Evolutionary conservation across 2,797 vertebrate genomes (phyloP).

Genomic region (Peromyscus melanophrys): DNA sequence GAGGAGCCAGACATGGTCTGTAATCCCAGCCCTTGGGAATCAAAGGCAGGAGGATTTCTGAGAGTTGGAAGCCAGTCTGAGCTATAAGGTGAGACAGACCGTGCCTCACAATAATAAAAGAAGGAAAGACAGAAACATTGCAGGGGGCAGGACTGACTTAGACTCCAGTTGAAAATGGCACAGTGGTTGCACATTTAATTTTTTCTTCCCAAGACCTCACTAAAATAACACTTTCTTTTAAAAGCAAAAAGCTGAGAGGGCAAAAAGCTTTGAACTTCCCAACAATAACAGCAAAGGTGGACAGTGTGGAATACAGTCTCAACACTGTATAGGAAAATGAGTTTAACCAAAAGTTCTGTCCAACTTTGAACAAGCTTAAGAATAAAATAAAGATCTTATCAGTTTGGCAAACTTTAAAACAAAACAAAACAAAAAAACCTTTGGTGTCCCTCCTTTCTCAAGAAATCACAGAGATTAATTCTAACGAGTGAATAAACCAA

Average conservation of each 20-base stretch:
- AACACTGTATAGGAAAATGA: neutral
- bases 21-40: neutral
- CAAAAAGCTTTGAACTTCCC: neutral
- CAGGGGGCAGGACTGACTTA: neutral
- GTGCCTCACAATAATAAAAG: neutral
- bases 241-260: neutral
- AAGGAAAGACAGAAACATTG: neutral
- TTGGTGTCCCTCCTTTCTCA: neutral
- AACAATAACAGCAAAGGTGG: neutral
- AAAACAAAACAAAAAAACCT: neutral
- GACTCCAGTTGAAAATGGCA: slow-evolving; percentile 17
- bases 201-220: slow-evolving; percentile 1
- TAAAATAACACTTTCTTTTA: slow-evolving; percentile 6
- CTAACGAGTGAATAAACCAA: neutral
- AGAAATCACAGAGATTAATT: neutral
- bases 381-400: neutral
- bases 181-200: neutral
- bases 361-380: slow-evolving; percentile 14
- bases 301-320: neutral
- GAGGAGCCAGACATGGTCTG: neutral
- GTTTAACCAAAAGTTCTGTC: neutral
- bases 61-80: neutral
- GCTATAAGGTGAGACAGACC: neutral
- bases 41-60: too few relatives aligned
- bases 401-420: neutral